These are phyloP conservation scores for Hydrocynus forskahlii DNA, from an alignment of 2,797 vertebrate genomes.

Conservation along the genomic window DNA sequence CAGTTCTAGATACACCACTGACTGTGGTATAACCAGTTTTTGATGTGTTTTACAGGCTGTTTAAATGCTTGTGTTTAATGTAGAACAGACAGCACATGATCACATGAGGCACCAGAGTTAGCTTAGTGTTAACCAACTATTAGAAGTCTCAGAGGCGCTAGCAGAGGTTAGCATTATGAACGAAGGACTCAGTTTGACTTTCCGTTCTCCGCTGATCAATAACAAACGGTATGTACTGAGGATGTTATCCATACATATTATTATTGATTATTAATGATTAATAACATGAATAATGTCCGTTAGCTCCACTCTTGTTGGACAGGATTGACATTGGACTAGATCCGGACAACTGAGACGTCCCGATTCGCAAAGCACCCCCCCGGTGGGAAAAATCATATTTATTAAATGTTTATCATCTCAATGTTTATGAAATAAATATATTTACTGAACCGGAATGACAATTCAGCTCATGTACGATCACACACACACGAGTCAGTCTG, in stretches of 20 bases:
- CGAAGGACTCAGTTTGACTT: no score
- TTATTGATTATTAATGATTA: no score
- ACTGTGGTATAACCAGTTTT: no score
- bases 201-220: no score
- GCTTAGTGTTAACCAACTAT: not conserved
- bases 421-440: conserved; percentile 7
- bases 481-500: not conserved
- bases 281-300: not conserved
- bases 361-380: not conserved
- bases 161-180: not conserved
- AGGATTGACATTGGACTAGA: not conserved
- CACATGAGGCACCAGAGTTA: not conserved
- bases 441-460: conserved; percentile 14
- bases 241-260: no score
- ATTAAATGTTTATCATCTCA: conserved; percentile 8
- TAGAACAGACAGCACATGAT: no score
- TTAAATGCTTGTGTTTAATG: no score
- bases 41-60: no score
- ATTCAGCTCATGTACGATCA: not conserved
- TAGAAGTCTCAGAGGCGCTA: not conserved
- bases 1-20: no score
- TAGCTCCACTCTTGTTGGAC: not conserved
- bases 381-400: not conserved
- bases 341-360: not conserved
- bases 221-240: no score